Evolutionary conservation across 1,140 invertebrate species (phyloP), one percentile per base, ranked within the genome.

Genomic region (Bemisia tabaci): DNA sequence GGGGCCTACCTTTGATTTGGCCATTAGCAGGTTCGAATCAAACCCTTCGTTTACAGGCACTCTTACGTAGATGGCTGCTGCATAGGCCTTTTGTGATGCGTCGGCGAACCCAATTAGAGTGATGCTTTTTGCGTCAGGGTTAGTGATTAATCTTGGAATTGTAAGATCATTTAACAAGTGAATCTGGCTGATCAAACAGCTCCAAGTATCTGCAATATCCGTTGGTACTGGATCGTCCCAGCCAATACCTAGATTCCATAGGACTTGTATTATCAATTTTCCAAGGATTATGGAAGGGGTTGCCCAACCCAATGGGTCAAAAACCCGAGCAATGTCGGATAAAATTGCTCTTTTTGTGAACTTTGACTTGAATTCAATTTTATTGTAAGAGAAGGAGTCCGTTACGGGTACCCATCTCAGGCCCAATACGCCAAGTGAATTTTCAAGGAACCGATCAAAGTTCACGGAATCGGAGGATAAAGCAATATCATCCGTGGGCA

Each of bases 161-260:
- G 61, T 26, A 22, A 72, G 39, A 61, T 33, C 27, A n/a, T 21
- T 21, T 17, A 74, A 27, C 2, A 63, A 5, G 12, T 61, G 65
- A 24, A 74, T 23, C 39, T 70, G 65, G 2, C 39, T 26, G n/a
- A 66, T 60, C 62, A 74, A 74, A 11, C 59, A n/a, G 22, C 58
- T 65, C 72, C 72, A 75, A 1, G 62, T 23, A 1, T 26, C 61
- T 22, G 60, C 26, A n/a, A 74, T 62, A 12, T 72, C 63, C 23
- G 59, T 25, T 1, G 74, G 71, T 62, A 78, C 12, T 2, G 59
- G 12, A 48, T 75, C 72, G 67, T 79, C 77, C 78, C 77, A 80
- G 22, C 64, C 70, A 2, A 74, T n/a, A 17, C n/a, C 25, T 1
- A 61, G 2, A 1, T 22, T n/a, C 67, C 70, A 72, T 62, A 72